These are phyloP conservation scores for Tyrannus savana DNA, from an alignment of 2,113 vertebrate species.

Conservation along the genomic window DNA sequence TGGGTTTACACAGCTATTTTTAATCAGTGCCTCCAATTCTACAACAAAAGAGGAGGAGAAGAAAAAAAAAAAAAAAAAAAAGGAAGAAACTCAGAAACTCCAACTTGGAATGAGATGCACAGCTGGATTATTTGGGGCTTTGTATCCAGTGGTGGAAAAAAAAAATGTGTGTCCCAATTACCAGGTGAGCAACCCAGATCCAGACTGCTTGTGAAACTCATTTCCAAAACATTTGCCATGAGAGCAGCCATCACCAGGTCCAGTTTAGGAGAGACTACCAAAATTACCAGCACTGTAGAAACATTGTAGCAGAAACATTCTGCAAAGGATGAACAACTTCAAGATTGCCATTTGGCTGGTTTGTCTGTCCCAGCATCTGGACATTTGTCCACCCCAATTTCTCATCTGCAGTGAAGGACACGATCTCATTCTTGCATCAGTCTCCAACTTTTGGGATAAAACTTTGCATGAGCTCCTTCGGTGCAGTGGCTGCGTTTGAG, in stretches of 20 bases:
- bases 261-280: neutral
- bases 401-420: neutral
- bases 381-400: neutral
- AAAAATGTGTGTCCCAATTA: neutral
- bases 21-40: neutral
- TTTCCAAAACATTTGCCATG: slow-evolving; percentile 25
- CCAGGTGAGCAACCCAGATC: neutral
- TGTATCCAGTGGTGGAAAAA: neutral
- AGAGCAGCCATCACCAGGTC: neutral
- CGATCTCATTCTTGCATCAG: rapidly evolving
- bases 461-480: neutral
- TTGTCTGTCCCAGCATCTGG: neutral
- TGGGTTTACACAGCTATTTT: neutral
- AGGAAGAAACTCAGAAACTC: neutral
- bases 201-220: slow-evolving; percentile 25
- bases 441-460: neutral
- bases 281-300: neutral
- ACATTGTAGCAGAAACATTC: neutral
- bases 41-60: neutral
- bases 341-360: neutral
- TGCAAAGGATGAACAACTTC: neutral
- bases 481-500: neutral
- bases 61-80: no score
- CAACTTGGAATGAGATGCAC: slow-evolving; percentile 42
- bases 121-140: neutral